Percentiles rank a stretch among this genome's conserved stretches.
phyloP scores from a whole-genome alignment of 2,113 vertebrate genomes.

The Ciconia boyciana region DNA sequence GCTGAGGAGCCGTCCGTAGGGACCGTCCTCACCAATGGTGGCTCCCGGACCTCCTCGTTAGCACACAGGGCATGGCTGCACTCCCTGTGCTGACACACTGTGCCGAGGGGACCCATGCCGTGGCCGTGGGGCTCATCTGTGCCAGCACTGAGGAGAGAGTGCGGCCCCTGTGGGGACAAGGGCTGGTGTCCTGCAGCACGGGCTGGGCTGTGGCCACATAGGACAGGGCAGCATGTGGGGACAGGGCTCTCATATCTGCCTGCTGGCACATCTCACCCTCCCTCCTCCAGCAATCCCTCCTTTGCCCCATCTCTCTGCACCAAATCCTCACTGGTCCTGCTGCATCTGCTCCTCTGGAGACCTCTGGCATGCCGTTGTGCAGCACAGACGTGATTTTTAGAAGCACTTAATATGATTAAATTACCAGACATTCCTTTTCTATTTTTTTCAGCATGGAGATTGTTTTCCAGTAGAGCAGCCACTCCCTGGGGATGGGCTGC shows the following conservation, averaged over 20 bases:
- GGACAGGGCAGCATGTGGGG: rapidly evolving
- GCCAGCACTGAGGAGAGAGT: rapidly evolving
- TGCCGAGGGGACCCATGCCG: rapidly evolving
- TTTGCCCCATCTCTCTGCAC: not conserved
- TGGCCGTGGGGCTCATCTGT: rapidly evolving
- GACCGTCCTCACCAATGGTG: not conserved
- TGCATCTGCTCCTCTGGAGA: not conserved
- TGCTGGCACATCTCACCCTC: rapidly evolving
- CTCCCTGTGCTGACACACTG: not conserved
- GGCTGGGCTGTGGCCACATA: rapidly evolving
- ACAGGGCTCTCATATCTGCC: not conserved
- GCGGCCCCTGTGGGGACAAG: not conserved
- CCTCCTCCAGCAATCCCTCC: not conserved
- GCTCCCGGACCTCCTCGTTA: not conserved
- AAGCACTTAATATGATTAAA: not conserved
- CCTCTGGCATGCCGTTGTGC: not conserved
- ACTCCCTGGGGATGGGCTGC: not conserved
- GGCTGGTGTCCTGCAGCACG: not conserved
- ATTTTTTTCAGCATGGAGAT: not conserved
- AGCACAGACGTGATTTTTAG: not conserved
- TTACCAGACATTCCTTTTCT: not conserved
- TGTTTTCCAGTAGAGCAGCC: not conserved
- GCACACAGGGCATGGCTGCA: rapidly evolving
- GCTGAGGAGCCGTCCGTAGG: not conserved
- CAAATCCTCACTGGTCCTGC: not conserved